Evolutionary conservation across 1,140 invertebrate genomes (phyloP).

Genomic region (Eupeodes corollae): DNA sequence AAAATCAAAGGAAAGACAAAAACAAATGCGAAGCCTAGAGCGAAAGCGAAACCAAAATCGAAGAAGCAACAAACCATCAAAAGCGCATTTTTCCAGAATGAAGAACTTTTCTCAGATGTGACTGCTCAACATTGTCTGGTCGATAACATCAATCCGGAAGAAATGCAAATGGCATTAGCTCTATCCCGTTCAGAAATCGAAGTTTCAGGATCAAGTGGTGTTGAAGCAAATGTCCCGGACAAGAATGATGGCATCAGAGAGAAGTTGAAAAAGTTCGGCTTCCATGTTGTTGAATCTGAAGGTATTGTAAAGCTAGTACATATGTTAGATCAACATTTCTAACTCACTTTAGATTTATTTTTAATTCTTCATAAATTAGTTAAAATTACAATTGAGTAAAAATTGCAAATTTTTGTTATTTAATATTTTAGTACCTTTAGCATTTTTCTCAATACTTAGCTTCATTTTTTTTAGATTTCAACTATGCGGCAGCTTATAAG

Average conservation of each 20-base stretch:
- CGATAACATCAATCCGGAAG: slow-evolving; percentile 29
- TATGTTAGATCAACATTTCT: neutral
- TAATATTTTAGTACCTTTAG: too few relatives aligned
- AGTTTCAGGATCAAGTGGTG: slow-evolving; percentile 8
- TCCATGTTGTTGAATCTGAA: slow-evolving; percentile 20
- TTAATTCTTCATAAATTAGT: too few relatives aligned
- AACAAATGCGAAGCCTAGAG: neutral
- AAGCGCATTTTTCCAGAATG: slow-evolving; percentile 26
- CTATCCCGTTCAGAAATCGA: slow-evolving; percentile 29
- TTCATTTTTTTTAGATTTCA: slow-evolving; percentile 17
- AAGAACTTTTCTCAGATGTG: slow-evolving; percentile 27
- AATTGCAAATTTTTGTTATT: too few relatives aligned
- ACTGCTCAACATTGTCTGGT: slow-evolving; percentile 27
- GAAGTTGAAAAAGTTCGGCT: slow-evolving; percentile 25
- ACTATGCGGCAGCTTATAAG: slow-evolving; percentile 8
- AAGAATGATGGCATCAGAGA: slow-evolving; percentile 15
- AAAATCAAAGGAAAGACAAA: slow-evolving; percentile 13
- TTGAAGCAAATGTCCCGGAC: slow-evolving; percentile 8
- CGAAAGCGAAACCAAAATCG: slow-evolving; percentile 5
- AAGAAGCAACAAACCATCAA: slow-evolving; percentile 24
- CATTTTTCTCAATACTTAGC: too few relatives aligned
- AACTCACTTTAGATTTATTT: too few relatives aligned
- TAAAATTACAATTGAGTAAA: too few relatives aligned
- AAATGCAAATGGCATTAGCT: slow-evolving; percentile 31
- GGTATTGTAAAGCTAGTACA: slow-evolving; percentile 9